phyloP scores from a whole-genome alignment of 2,888 invertebrate genomes.

The Abrostola tripartita region DNA sequence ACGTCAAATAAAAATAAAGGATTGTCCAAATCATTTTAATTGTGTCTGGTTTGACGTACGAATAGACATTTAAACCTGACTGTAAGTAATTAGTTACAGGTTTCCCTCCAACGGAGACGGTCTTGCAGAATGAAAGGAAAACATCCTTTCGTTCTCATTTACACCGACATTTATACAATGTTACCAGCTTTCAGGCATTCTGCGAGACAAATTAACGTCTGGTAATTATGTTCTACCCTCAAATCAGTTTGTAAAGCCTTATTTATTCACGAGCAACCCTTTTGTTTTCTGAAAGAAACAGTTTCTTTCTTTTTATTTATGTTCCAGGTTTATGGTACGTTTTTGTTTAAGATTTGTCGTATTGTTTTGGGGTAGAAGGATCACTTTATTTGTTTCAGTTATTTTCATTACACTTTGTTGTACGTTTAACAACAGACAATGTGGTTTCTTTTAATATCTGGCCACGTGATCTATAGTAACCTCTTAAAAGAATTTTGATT shows the following conservation, averaged over 20 bases:
- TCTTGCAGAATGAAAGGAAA: constrained; percentile 24
- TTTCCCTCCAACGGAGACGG: neutral
- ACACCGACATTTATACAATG: constrained; percentile 19
- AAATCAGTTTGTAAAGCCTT: constrained; percentile 37
- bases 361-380: constrained; percentile 2
- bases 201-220: constrained; percentile 36
- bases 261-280: constrained; percentile 32
- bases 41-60: neutral
- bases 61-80: neutral
- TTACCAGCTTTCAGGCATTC: constrained; percentile 14
- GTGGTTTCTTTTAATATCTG: too few species aligned
- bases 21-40: too few species aligned
- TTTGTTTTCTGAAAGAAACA: constrained; percentile 19
- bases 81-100: neutral
- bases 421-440: too few species aligned
- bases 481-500: too few species aligned
- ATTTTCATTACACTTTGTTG: too few species aligned
- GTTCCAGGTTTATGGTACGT: constrained; percentile 18
- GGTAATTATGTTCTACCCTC: constrained; percentile 41
- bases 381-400: neutral
- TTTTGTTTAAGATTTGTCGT: constrained; percentile 16
- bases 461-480: too few species aligned
- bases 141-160: constrained; percentile 15
- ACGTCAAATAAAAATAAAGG: too few species aligned
- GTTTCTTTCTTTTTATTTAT: constrained; percentile 33